phyloP scores from a whole-genome alignment of 1,140 invertebrate genomes.

The Listronotus oregonensis region DNA sequence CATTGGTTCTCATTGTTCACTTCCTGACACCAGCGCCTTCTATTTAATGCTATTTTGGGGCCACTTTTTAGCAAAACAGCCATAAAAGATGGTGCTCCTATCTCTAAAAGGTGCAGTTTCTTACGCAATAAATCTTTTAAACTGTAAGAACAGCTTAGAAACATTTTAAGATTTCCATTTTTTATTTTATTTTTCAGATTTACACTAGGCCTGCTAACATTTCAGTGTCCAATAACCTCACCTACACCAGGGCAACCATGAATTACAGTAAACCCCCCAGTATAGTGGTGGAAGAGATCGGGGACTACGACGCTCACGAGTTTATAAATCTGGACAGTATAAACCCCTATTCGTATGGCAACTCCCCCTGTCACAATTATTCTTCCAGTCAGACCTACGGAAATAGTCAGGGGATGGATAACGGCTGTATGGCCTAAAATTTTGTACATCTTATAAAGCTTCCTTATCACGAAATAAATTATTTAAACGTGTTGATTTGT shows the following conservation, averaged over 20 bases:
- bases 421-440: constrained; percentile 54
- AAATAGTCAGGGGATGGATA: constrained; percentile 46
- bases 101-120: no score
- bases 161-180: background rate
- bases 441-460: no score
- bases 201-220: constrained; percentile 40
- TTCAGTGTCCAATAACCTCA: constrained; percentile 32
- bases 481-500: no score
- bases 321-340: constrained; percentile 51
- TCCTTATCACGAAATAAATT: no score
- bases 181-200: constrained; percentile 25
- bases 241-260: constrained; percentile 36
- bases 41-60: no score
- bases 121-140: no score
- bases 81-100: no score
- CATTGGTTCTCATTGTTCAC: no score
- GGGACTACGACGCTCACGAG: constrained; percentile 46
- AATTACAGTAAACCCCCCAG: constrained; percentile 46
- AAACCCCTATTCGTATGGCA: constrained; percentile 35
- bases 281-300: constrained; percentile 50
- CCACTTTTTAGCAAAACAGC: no score
- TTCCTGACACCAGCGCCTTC: no score
- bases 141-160: background rate
- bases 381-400: constrained; percentile 45
- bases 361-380: constrained; percentile 51